Evolutionary conservation across 2,888 invertebrate species (phyloP).

Genomic region (Petrolisthes cinctipes): DNA sequence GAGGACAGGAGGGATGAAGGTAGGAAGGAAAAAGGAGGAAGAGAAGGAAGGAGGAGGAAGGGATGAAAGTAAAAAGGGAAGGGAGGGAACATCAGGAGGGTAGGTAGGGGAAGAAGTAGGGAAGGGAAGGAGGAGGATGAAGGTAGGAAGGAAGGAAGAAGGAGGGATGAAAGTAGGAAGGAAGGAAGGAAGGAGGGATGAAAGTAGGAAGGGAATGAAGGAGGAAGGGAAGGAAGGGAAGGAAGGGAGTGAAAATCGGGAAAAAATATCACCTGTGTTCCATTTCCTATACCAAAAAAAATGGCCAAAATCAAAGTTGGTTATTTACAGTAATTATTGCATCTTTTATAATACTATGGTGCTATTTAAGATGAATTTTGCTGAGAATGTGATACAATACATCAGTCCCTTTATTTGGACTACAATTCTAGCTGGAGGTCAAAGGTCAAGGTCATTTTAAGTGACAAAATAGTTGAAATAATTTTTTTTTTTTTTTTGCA

Average conservation of each 20-base stretch:
- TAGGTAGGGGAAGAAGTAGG: neutral
- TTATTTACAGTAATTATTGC: too few relatives aligned
- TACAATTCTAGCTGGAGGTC: too few relatives aligned
- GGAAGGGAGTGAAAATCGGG: neutral
- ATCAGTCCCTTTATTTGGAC: too few relatives aligned
- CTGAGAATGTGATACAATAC: too few relatives aligned
- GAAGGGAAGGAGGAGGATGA: neutral
- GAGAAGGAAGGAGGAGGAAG: conserved; percentile 1
- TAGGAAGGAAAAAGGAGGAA: neutral
- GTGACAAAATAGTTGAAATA: too few relatives aligned
- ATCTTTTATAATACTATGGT: too few relatives aligned
- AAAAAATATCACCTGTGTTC: neutral
- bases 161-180: neutral
- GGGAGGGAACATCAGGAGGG: neutral
- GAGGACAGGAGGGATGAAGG: neutral
- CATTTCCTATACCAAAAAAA: too few relatives aligned
- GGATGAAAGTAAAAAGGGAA: neutral
- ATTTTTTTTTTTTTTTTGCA: too few relatives aligned
- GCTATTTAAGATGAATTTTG: too few relatives aligned
- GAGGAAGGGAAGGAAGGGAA: neutral
- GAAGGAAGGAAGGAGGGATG: neutral
- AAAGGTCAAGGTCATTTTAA: too few relatives aligned
- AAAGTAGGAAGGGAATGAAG: neutral
- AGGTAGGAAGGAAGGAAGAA: neutral
- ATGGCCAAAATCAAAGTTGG: too few relatives aligned